Percentiles rank a stretch among this genome's conserved stretches.
These are phyloP conservation scores for Lordiphosa fenestrarum DNA, from an alignment of 2,888 invertebrate genomes.

Conservation along the genomic window DNA sequence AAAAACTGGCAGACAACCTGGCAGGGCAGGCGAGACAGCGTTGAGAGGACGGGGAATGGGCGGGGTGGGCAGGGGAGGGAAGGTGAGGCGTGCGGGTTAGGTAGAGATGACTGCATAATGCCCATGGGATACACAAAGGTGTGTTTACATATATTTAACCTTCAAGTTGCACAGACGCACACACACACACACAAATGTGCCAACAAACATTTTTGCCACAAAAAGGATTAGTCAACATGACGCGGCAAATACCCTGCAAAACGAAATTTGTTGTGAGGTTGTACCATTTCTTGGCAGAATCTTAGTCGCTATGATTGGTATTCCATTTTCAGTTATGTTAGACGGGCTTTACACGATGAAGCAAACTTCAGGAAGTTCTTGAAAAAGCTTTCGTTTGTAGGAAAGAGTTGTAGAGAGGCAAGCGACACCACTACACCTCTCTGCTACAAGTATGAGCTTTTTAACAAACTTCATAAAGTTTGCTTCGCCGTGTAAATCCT, in stretches of 20 bases:
- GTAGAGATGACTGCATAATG: conserved; percentile 39
- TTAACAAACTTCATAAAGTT: no score
- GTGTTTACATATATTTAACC: conserved; percentile 71
- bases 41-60: neutral
- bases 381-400: no score
- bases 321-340: no score
- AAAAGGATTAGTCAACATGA: conserved; percentile 17
- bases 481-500: no score
- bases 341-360: no score
- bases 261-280: neutral
- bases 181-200: conserved; percentile 58
- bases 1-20: conserved; percentile 52
- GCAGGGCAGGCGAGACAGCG: conserved; percentile 33
- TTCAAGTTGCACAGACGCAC: conserved; percentile 62
- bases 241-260: conserved; percentile 39
- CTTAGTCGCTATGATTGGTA: no score
- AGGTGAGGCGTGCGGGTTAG: conserved; percentile 6
- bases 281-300: no score
- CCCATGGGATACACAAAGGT: conserved; percentile 53
- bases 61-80: neutral
- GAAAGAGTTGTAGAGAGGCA: no score
- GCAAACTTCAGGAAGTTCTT: no score
- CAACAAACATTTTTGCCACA: conserved; percentile 50
- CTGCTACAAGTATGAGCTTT: no score
- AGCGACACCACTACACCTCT: no score